A percentile compares a stretch with the other conserved stretches of the same genome.
Conservation (phyloP, 2,113 vertebrate species). For the Perognathus longimembris region DNA sequence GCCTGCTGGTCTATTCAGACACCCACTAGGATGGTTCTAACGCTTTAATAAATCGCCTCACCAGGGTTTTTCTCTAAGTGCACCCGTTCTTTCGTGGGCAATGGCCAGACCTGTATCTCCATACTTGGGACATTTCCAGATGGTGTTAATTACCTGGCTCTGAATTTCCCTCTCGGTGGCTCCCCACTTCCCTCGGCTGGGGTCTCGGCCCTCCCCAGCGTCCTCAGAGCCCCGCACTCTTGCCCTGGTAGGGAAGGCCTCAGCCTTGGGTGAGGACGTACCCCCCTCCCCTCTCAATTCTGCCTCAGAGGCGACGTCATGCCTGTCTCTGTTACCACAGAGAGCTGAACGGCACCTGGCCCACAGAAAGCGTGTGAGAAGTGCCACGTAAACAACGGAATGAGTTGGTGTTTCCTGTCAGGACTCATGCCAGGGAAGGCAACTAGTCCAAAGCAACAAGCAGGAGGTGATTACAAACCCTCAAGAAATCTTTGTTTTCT, state of each 20-base stretch:
- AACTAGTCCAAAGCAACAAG: background rate
- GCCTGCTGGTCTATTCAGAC: background rate
- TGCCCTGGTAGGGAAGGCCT: background rate
- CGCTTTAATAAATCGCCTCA: background rate
- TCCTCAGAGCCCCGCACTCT: background rate
- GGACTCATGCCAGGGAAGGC: background rate
- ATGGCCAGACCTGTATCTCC: background rate
- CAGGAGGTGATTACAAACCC: background rate
- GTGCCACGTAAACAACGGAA: conserved; percentile 2
- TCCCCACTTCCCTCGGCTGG: background rate
- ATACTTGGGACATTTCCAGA: background rate
- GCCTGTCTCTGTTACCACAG: background rate
- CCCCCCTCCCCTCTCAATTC: background rate
- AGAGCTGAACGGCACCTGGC: background rate
- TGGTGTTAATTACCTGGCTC: background rate
- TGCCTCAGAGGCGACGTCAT: background rate
- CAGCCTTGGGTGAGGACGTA: background rate
- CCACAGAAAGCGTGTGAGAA: background rate
- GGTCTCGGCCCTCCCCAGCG: background rate
- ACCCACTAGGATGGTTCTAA: background rate
- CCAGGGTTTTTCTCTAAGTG: background rate
- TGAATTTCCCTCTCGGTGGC: background rate
- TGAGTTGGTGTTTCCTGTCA: background rate
- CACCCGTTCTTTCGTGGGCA: background rate
- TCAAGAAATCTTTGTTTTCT: background rate